Evolutionary conservation across 2,888 invertebrate genomes (phyloP), one percentile per base, ranked within the genome.

Genomic region (Tanaodytes sp.): DNA sequence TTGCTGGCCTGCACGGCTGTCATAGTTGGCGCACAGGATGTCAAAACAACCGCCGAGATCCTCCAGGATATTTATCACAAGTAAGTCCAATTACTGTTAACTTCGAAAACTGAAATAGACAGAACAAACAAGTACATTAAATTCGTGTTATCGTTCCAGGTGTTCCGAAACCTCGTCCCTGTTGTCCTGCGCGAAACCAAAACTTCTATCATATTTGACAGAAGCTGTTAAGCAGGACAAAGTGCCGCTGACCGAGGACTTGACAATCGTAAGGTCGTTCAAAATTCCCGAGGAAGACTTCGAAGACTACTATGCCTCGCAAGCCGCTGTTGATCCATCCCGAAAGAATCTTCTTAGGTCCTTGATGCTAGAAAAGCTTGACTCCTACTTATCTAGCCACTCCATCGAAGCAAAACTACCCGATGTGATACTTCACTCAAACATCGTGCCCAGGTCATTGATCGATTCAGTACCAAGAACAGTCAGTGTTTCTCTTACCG

Each of bases 331-430:
- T 2, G 81, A 84, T 43, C 80, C 80, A 0, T 68, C 76, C 2
- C 85, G 86, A 45, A 79, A 78, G 30, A 84, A 85, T 42, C 77
- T 84, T 11, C 63, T 83, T n/a, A 77, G 83, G 9, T 80, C 82
- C 8, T 85, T 89, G 71, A 88, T 93, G 78, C 88, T 93, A 73
- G 91, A 93, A 76, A 88, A 88, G 81, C 89, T 94, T 71, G 94
- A 94, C 77, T 85, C 88, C 55, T 95, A 93, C 82, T 85, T 95
- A 57, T 89, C 91, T 77, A 91, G 90, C 18, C 94, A 94, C 84
- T 89, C 91, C n/a, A 84, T 94, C 36, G 89, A 90, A 79, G 90
- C 92, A 77, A 91, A 90, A 84, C 88, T 93, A 55, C 94, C 94
- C 5, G 89, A 90, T 80, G 90, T 87, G 62, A 86, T 89, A 59